Evolutionary conservation across 2,113 vertebrate species (phyloP).

Genomic region (Centropus bengalensis): DNA sequence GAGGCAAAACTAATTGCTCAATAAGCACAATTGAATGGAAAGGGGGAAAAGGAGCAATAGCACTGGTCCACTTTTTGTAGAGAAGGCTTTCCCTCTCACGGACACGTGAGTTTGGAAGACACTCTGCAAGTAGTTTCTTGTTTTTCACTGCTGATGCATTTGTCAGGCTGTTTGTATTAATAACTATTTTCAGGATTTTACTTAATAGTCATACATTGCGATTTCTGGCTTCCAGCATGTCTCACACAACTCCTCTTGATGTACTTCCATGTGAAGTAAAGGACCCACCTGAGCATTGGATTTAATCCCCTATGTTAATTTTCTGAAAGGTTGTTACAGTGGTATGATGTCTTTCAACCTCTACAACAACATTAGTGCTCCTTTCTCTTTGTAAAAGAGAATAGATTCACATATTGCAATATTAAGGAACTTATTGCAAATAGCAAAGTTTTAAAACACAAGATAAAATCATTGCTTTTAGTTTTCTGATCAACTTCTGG

Average conservation of each 20-base stretch:
- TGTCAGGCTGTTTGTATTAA: neutral
- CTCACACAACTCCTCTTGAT: neutral
- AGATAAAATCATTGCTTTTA: neutral
- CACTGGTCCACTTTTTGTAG: neutral
- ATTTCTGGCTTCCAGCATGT: neutral
- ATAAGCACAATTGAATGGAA: neutral
- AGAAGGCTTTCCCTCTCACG: neutral
- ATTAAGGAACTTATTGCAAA: neutral
- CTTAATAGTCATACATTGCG: neutral
- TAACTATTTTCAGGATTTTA: neutral
- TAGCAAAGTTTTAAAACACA: neutral
- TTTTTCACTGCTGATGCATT: neutral
- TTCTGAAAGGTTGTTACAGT: neutral
- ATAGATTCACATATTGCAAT: neutral
- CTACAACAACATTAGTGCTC: neutral
- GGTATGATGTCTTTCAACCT: neutral
- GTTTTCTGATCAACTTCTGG: constrained; percentile 10
- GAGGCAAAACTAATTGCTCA: constrained; percentile 12
- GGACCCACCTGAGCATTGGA: neutral
- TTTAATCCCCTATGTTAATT: neutral
- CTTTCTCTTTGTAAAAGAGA: neutral
- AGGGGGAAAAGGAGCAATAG: neutral
- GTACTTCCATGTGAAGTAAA: neutral
- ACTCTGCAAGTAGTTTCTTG: neutral
- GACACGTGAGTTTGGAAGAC: neutral